Base-by-base conservation (phyloP, 2,888 invertebrate species). In the Anodontia alba region DNA sequence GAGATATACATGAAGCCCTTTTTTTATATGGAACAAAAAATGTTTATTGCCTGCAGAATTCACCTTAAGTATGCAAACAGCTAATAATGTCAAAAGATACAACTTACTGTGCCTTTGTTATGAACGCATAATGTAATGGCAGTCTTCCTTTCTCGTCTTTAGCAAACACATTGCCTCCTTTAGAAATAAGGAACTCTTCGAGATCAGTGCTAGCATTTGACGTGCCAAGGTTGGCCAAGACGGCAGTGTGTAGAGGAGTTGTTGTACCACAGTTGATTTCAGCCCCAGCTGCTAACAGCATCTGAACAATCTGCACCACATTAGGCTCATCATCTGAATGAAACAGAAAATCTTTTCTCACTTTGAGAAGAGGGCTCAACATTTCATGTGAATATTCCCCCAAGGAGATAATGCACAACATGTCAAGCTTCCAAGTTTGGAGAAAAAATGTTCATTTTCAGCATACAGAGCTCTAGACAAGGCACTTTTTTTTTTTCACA, bases 61-160 rank as follows among this genome's bases (percentile, higher is more conserved):
- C 38, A 38, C 12, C 12, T 38, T 38, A 8, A 12, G 38, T 12
- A 38, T 38, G 38, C 5, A 38, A 38, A 38, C 38, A 12, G 5
- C 12, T 8, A 38, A 12, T 8, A 8, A 8, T 38, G 5, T 5
- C 12, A 38, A 38, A 8, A 8, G 12, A 8, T 38, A 12, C 7
- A 10, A 83, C 84, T 84, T 84, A 89, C 89, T 70, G 68, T 23
- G 77, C 73, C 42, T 84, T 81, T 36, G 87, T 75, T 33, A 83
- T 93, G 88, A 95, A 95, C 2, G 94, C 95, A 88, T 95, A 95
- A 89, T 95, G 95, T 29, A 95, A 90, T 7, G 95, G 95, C 33
- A 94, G 90, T 69, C 95, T 88, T 10, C 92, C 93, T 10, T 91
- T 85, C 23, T 87, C 88, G 80, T 95, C 95, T 74, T 89, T 91